These are phyloP conservation scores for Hippocampus barbouri DNA, from an alignment of 2,113 vertebrate species.

Conservation along the genomic window DNA sequence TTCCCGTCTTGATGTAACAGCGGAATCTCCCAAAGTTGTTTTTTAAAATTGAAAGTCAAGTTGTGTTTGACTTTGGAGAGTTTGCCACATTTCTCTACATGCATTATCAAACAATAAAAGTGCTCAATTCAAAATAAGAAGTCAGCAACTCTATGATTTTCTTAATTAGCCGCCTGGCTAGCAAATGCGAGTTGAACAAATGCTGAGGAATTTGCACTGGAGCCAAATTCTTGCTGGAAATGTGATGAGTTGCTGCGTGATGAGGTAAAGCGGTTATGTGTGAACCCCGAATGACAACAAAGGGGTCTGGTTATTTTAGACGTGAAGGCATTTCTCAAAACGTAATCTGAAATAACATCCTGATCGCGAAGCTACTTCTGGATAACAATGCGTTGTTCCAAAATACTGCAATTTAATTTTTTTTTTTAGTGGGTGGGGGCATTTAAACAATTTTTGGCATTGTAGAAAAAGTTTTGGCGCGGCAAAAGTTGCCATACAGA, in stretches of 20 bases:
- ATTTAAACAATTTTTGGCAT: not conserved
- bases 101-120: not conserved
- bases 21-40: not conserved
- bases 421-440: not conserved
- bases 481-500: not conserved
- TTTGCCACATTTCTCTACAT: not conserved
- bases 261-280: constrained; percentile 60
- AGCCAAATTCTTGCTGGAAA: constrained; percentile 5
- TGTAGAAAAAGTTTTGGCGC: too few relatives aligned
- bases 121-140: not conserved
- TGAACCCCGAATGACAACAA: constrained; percentile 44
- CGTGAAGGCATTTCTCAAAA: not conserved
- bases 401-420: not conserved
- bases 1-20: not conserved
- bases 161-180: too few relatives aligned
- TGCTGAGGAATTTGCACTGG: not conserved
- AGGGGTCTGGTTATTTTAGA: not conserved
- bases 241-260: constrained; percentile 1
- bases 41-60: not conserved
- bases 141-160: not conserved
- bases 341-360: not conserved
- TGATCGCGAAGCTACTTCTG: not conserved
- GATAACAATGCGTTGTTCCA: not conserved
- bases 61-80: not conserved
- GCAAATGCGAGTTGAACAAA: not conserved